Evolutionary conservation across 1,140 invertebrate species (phyloP), one percentile per base, ranked within the genome.

Genomic region (Aphelenchoides avenae): DNA sequence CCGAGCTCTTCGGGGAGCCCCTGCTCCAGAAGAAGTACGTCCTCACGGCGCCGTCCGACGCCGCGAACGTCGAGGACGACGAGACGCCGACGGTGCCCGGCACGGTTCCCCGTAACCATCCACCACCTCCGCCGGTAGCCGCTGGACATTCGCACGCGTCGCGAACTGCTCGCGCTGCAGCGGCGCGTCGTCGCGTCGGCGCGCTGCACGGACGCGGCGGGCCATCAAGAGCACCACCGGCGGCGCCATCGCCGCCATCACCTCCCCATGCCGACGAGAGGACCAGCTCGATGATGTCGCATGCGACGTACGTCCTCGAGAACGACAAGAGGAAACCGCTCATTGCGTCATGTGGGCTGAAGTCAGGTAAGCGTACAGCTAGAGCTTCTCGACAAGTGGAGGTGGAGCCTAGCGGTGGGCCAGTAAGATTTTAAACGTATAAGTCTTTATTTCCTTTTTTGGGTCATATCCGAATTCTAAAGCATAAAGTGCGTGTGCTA

Each of bases 251-350:
- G 34, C 29, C 53, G 36, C 24, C 50, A n/a, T 40, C 46, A 47
- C n/a, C n/a, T n/a, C n/a, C n/a, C n/a, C n/a, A n/a, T n/a, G n/a
- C n/a, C n/a, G n/a, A n/a, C 13, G 11, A 34, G 34, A 37, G 52
- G 18, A 27, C n/a, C n/a, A 36, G 15, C 7, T 46, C 31, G 26
- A 70, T 73, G 71, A 70, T 46, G 36, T 70, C 67, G 18, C 66
- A 74, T 26, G 55, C 64, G n/a, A 70, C 67, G 3, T 74, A 64
- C 52, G 60, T 70, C 13, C 37, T 74, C 1, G 67, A 70, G 6
- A 70, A 70, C 46, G 63, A 74, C 34, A 67, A 55, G 20, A 52
- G 67, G 27, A 71, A 68, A 22, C 67, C 67, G 5, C 44, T 70
- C 18, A 24, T 65, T 2, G 63, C 15, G 18, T 15, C 30, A 15